Percentiles rank a stretch among this genome's conserved stretches.
Conservation (phyloP, 2,113 vertebrate genomes). For the Hyperopisus bebe region DNA sequence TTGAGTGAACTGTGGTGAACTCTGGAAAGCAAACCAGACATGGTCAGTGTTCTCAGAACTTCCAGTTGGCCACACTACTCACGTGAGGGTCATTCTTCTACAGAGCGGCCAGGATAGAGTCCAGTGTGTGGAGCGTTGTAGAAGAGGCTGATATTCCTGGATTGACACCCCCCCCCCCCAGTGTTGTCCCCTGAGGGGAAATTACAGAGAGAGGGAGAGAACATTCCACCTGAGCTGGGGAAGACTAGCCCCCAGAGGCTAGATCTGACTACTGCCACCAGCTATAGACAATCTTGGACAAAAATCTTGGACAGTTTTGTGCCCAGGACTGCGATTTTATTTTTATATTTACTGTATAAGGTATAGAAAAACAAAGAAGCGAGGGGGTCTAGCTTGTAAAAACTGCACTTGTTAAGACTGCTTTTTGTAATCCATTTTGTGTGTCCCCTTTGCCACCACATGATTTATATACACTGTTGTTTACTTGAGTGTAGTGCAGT, state of each 20-base stretch:
- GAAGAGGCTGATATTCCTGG: neutral
- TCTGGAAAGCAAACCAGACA: slow-evolving; percentile 4
- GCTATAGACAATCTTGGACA: slow-evolving; percentile 56
- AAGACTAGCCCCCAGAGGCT: slow-evolving; percentile 18
- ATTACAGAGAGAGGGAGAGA: neutral
- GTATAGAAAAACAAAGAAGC: slow-evolving; percentile 27
- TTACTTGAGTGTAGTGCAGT: slow-evolving; percentile 65
- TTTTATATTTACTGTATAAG: slow-evolving; percentile 53
- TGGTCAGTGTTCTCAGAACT: slow-evolving; percentile 3
- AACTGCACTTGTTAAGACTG: slow-evolving; percentile 43
- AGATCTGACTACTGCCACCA: slow-evolving; percentile 38
- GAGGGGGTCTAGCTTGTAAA: slow-evolving; percentile 51
- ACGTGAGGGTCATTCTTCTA: neutral
- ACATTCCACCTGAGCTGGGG: slow-evolving; percentile 10
- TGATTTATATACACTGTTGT: slow-evolving; percentile 64
- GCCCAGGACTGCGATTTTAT: slow-evolving; percentile 46
- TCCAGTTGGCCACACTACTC: neutral
- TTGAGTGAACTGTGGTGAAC: slow-evolving; percentile 13
- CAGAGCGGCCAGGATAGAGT: neutral
- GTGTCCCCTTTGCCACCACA: slow-evolving; percentile 50
- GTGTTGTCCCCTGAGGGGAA: neutral
- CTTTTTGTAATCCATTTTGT: slow-evolving; percentile 55
- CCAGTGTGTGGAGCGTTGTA: neutral
- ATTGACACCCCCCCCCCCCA: neutral
- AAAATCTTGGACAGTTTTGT: slow-evolving; percentile 40